Evolutionary conservation across 2,888 invertebrate species (phyloP).

Genomic region (Drosophila prolongata): DNA sequence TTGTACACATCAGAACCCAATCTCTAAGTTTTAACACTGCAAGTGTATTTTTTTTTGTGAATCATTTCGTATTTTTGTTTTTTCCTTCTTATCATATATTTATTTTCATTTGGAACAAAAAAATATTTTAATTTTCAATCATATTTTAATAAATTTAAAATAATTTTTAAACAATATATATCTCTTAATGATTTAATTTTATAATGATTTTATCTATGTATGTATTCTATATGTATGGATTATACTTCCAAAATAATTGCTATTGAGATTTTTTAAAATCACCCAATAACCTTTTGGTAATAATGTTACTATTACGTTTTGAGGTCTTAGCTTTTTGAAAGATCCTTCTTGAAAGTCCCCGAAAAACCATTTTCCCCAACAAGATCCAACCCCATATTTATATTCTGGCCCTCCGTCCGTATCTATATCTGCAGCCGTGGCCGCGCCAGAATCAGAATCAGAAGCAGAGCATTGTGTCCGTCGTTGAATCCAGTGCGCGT

Average conservation of each 20-base stretch:
- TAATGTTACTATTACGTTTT: no score
- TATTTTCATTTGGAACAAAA: not conserved
- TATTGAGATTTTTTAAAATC: no score
- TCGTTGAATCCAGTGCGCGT: slow-evolving; percentile 73
- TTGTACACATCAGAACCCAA: no score
- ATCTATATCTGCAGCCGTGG: slow-evolving; percentile 21
- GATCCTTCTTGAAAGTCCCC: not conserved
- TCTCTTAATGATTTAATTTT: no score
- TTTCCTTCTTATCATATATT: not conserved
- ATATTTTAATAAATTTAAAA: no score
- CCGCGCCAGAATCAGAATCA: slow-evolving; percentile 1
- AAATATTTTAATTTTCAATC: no score
- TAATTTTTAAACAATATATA: no score
- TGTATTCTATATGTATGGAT: no score
- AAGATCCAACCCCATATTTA: slow-evolving; percentile 16
- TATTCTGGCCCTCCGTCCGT: slow-evolving; percentile 20
- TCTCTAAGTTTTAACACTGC: no score
- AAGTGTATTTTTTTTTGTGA: not conserved
- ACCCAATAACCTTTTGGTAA: no score
- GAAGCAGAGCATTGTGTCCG: slow-evolving; percentile 47
- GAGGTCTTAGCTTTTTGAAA: not conserved
- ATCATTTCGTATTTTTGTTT: not conserved
- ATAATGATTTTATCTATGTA: no score
- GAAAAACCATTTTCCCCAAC: not conserved
- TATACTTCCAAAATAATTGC: no score